Evolutionary conservation across 2,888 invertebrate genomes (phyloP).

Genomic region (Colletes collaris): DNA sequence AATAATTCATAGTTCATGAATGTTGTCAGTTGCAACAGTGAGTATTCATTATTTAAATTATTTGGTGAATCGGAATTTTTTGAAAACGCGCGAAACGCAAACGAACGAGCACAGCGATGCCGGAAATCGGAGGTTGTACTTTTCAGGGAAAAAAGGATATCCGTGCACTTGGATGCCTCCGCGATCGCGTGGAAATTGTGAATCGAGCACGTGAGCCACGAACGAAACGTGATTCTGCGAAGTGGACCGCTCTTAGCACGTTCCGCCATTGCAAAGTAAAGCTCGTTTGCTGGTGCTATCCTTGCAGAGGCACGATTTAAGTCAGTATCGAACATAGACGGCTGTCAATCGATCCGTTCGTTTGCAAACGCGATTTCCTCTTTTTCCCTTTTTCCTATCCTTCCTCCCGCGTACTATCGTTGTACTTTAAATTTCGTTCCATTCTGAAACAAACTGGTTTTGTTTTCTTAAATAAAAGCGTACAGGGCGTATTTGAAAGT

Average conservation of each 20-base stretch:
- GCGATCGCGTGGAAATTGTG: constrained; percentile 69
- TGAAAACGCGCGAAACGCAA: background rate
- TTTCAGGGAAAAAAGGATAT: constrained; percentile 40
- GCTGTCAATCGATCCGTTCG: constrained; percentile 23
- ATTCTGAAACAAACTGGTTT: background rate
- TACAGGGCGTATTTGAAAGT: too few species aligned
- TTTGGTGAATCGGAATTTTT: background rate
- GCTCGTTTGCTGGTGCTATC: constrained; percentile 39
- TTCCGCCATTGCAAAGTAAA: constrained; percentile 52
- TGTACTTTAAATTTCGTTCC: background rate
- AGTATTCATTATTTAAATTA: background rate
- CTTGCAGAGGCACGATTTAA: background rate
- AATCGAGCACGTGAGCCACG: constrained; percentile 72
- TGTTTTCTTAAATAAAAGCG: background rate
- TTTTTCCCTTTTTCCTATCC: background rate
- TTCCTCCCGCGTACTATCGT: background rate
- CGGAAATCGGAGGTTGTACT: constrained; percentile 41
- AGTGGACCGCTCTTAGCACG: constrained; percentile 47
- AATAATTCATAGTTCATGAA: too few species aligned
- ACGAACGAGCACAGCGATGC: background rate
- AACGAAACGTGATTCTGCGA: constrained; percentile 68
- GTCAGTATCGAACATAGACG: constrained; percentile 14
- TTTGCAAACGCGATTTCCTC: constrained; percentile 17
- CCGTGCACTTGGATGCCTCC: constrained; percentile 40
- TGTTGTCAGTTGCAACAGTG: too few species aligned